Evolutionary conservation across 2,888 invertebrate species (phyloP).

Genomic region (Oscheius sp.): DNA sequence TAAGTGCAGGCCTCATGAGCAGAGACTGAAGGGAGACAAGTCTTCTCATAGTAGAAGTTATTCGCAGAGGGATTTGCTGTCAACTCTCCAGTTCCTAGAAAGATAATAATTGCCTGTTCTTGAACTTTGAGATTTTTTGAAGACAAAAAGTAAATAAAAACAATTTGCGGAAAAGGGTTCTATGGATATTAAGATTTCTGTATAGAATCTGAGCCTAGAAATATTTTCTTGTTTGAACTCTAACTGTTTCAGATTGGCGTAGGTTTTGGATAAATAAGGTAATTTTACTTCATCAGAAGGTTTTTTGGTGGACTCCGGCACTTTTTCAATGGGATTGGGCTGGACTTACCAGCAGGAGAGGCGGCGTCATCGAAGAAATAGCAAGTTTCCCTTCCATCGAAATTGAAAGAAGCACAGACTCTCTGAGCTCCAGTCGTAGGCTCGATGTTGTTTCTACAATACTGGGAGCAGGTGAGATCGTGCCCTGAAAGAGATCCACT

Average conservation of each 20-base stretch:
- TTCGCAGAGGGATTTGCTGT: constrained; percentile 70
- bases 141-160: background rate
- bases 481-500: constrained; percentile 47
- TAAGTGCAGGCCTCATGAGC: constrained; percentile 70
- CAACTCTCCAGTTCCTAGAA: constrained; percentile 64
- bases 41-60: constrained; percentile 72
- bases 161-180: too few relatives aligned
- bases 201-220: too few relatives aligned
- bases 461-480: constrained; percentile 70
- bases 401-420: constrained; percentile 70
- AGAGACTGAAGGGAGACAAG: constrained; percentile 70
- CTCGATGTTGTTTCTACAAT: constrained; percentile 70
- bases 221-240: too few relatives aligned
- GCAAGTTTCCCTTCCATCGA: constrained; percentile 70
- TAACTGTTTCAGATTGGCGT: too few relatives aligned
- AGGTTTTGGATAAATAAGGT: too few relatives aligned
- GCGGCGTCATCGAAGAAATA: constrained; percentile 71
- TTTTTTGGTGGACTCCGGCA: too few relatives aligned
- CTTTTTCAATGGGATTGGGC: too few relatives aligned
- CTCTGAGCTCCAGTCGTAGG: constrained; percentile 70
- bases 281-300: too few relatives aligned
- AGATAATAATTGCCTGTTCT: too few relatives aligned
- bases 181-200: too few relatives aligned
- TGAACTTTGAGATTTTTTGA: background rate
- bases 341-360: constrained; percentile 55